These are phyloP conservation scores for Stictonetta naevosa DNA, from an alignment of 2,113 vertebrate species.

Conservation along the genomic window DNA sequence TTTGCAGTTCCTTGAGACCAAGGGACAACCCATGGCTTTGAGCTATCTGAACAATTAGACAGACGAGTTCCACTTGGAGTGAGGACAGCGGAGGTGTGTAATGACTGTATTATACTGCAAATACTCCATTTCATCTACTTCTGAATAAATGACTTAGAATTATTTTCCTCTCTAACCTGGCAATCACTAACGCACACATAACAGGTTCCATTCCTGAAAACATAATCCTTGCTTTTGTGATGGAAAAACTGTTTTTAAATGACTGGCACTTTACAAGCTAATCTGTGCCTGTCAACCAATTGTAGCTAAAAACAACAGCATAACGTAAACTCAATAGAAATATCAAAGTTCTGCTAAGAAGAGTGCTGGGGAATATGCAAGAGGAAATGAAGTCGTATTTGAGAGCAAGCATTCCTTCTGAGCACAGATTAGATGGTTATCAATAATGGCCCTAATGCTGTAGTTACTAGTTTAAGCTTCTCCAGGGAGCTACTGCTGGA, in stretches of 20 bases:
- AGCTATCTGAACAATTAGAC: not conserved
- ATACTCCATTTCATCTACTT: not conserved
- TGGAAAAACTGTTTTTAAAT: not conserved
- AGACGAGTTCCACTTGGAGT: not conserved
- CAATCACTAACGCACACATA: not conserved
- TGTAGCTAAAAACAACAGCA: not conserved
- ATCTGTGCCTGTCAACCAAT: not conserved
- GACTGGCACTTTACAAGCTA: not conserved
- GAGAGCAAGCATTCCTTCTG: not conserved
- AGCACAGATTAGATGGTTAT: not conserved
- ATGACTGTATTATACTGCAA: not conserved
- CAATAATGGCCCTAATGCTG: not conserved
- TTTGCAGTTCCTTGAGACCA: conserved; percentile 8
- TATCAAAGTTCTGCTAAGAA: not conserved
- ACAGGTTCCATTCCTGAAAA: not conserved
- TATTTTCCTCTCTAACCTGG: not conserved
- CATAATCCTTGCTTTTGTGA: not conserved
- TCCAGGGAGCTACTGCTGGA: not conserved
- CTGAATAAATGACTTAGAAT: not conserved
- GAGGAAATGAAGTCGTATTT: not conserved
- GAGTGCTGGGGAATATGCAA: not conserved
- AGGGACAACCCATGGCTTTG: not conserved
- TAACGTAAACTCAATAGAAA: not conserved
- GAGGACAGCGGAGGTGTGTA: not conserved
- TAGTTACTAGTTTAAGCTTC: not conserved